A percentile compares a stretch with the other conserved stretches of the same genome.
These are phyloP conservation scores for Characodon lateralis DNA, from an alignment of 2,797 vertebrate species.

Conservation along the genomic window DNA sequence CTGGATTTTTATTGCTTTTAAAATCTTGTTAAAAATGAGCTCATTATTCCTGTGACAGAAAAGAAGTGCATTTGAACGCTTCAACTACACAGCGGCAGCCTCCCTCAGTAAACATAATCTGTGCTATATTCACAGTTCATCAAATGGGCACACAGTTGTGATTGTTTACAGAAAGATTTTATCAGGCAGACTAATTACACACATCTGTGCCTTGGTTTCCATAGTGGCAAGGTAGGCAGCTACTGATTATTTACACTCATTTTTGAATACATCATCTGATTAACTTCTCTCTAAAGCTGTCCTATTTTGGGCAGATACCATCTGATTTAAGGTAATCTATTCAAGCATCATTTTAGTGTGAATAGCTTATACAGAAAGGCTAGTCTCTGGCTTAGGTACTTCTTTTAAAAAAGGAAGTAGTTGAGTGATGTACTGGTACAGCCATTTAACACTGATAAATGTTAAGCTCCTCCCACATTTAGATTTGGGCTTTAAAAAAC, in stretches of 20 bases:
- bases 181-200: conserved; percentile 71
- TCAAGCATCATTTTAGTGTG: not conserved
- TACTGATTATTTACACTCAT: conserved; percentile 66
- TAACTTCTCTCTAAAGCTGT: conserved; percentile 35
- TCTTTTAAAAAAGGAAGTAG: not conserved
- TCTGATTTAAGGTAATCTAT: conserved; percentile 11
- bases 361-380: not conserved
- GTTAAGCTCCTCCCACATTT: not conserved
- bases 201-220: conserved; percentile 52
- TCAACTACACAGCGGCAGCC: conserved; percentile 2
- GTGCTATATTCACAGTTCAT: conserved; percentile 43
- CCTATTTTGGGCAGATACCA: conserved; percentile 38
- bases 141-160: conserved; percentile 33
- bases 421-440: not conserved
- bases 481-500: too few relatives aligned
- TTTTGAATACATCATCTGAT: conserved; percentile 60
- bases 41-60: conserved; percentile 16
- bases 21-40: not conserved
- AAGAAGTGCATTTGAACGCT: conserved; percentile 8
- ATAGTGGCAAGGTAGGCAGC: conserved; percentile 61
- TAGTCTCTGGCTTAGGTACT: not conserved
- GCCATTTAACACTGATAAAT: not conserved
- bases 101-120: conserved; percentile 32
- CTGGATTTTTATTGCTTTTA: conserved; percentile 3
- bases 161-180: conserved; percentile 63